A percentile compares a stretch with the other conserved stretches of the same genome.
Evolutionary conservation across 2,888 invertebrate genomes (phyloP).

Genomic region (Drosophila imparisetae): DNA sequence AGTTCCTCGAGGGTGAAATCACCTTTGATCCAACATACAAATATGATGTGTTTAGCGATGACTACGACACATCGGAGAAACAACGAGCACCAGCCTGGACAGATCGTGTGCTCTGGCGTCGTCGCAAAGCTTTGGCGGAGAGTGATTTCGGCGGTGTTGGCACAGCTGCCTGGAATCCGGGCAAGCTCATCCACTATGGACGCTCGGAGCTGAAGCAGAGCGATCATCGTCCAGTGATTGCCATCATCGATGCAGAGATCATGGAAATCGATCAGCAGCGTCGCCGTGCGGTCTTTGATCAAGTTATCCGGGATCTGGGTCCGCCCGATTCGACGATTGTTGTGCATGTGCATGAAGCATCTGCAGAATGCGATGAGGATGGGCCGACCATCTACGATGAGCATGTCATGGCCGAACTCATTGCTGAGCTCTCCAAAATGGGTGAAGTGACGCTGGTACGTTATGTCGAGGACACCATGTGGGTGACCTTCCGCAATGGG

Average conservation of each 20-base stretch:
- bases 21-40: constrained; percentile 98
- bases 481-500: constrained; percentile 96
- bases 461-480: constrained; percentile 94
- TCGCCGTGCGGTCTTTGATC: constrained; percentile 89
- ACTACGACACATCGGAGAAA: constrained; percentile 99
- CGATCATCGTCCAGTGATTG: constrained; percentile 98
- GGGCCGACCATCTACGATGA: constrained; percentile 90
- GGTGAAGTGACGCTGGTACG: constrained; percentile 96
- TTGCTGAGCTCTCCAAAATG: constrained; percentile 92
- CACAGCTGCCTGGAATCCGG: constrained; percentile 89
- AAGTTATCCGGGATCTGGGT: constrained; percentile 93
- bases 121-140: constrained; percentile 90
- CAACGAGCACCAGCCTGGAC: constrained; percentile 99
- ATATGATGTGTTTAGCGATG: constrained; percentile 99
- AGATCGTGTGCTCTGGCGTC: constrained; percentile 97
- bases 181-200: constrained; percentile 94
- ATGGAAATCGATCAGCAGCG: constrained; percentile 91
- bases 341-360: constrained; percentile 87
- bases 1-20: constrained; percentile 96
- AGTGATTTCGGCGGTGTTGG: constrained; percentile 85
- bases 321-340: constrained; percentile 98
- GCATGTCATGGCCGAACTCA: constrained; percentile 90
- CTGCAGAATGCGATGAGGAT: constrained; percentile 85
- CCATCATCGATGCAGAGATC: constrained; percentile 94
- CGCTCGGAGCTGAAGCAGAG: constrained; percentile 97